Evolutionary conservation across 1,140 invertebrate genomes (phyloP), one percentile per base, ranked within the genome.

Genomic region (Philopotamus ludificatus): DNA sequence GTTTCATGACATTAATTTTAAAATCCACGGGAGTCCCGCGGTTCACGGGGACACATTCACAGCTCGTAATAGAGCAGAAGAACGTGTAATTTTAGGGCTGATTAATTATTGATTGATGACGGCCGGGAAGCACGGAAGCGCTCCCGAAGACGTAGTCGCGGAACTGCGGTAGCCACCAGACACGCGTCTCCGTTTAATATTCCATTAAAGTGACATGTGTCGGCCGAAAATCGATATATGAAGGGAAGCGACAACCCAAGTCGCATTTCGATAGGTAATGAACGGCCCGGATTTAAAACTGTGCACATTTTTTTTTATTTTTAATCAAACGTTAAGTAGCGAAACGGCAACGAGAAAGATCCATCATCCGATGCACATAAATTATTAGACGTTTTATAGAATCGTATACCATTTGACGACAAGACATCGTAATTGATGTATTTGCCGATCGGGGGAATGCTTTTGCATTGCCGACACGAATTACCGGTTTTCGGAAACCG

Each of bases 31-130:
- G 62, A 21, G 55, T 61, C 3, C 25, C 53, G 34, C 47, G 47
- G 44, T 66, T 41, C 21, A 23, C 28, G 55, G 10, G 18, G 12
- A 34, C 4, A 34, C 28, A 34, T 34, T 34, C 28, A 7, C 28
- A 12, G 28, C 28, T 34, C 28, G 12, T 34, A 4, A 34, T 34
- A 4, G 12, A 7, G 4, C 28, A 34, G 4, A 12, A 34, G 12
- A 4, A 34, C 28, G 4, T 34, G 4, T 12, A 34, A 34, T 34
- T 34, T 34, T 34, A 34, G 28, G 28, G 4, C 12, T 58, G 55
- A 68, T 68, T 68, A 54, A 22, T 26, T 63, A 68, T 68, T 63
- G 67, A 68, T 65, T 60, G 54, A 63, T 50, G 53, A 28, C 15
- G 55, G 45, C 12, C 28, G 28, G 4, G 4, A 7, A 34, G 28